These are phyloP conservation scores for Bufo gargarizans DNA, from an alignment of 2,113 vertebrate species.

Conservation along the genomic window DNA sequence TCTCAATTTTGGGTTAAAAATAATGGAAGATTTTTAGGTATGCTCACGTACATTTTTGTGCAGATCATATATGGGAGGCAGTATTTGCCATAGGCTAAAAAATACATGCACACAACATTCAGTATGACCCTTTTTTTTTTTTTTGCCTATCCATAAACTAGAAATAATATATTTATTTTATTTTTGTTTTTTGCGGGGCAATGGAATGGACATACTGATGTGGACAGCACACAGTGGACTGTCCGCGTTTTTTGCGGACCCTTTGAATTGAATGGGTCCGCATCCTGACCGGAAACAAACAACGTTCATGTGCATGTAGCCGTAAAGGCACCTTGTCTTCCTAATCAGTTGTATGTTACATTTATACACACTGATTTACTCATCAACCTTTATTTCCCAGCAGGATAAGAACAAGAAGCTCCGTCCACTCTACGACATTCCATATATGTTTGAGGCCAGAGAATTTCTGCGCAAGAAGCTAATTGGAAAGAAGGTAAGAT, in stretches of 20 bases:
- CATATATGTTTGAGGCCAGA: constrained; percentile 98
- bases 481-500: constrained; percentile 92
- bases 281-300: too few relatives aligned
- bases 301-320: too few relatives aligned
- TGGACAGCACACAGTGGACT: too few relatives aligned
- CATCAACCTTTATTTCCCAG: constrained; percentile 44
- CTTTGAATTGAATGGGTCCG: too few relatives aligned
- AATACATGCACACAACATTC: too few relatives aligned
- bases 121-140: too few relatives aligned
- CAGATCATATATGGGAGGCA: not conserved
- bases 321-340: not conserved
- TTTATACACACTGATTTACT: not conserved
- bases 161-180: too few relatives aligned
- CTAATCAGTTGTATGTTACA: not conserved
- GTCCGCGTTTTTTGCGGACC: too few relatives aligned
- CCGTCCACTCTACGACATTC: constrained; percentile 95
- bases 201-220: too few relatives aligned
- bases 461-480: constrained; percentile 98
- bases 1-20: too few relatives aligned
- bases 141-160: too few relatives aligned
- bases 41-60: not conserved
- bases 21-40: not conserved
- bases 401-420: constrained; percentile 97
- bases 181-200: too few relatives aligned
- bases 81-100: not conserved